Evolutionary conservation across 2,888 invertebrate species (phyloP).

Genomic region (Imbricaverruca yamaguchii): DNA sequence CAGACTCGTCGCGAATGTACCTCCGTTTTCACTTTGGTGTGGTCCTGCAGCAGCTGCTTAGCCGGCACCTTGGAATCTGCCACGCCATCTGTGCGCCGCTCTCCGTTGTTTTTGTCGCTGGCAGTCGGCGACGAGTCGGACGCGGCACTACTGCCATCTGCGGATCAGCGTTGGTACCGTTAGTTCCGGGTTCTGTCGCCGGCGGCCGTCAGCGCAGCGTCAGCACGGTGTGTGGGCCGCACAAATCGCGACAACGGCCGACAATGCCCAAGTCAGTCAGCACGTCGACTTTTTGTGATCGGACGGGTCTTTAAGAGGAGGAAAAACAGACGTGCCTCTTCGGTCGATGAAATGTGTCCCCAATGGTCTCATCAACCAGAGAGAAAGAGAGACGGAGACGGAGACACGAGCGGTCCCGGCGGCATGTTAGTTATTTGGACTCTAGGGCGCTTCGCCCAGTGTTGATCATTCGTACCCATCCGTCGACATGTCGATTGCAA

Average conservation of each 20-base stretch:
- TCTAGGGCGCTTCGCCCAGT: too few species aligned
- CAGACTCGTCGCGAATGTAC: not conserved
- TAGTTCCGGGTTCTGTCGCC: not conserved
- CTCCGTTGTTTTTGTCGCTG: not conserved
- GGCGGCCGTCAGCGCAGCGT: not conserved
- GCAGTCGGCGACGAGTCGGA: not conserved
- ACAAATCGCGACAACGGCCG: not conserved
- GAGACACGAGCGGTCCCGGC: too few species aligned
- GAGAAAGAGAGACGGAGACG: too few species aligned
- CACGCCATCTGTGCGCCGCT: not conserved
- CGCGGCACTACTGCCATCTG: constrained; percentile 7
- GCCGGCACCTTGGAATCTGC: not conserved
- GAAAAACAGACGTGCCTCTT: not conserved
- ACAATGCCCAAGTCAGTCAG: not conserved
- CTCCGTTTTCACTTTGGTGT: constrained; percentile 8
- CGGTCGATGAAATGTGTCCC: not conserved
- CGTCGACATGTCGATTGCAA: too few species aligned
- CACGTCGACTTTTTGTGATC: not conserved
- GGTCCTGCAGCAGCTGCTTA: not conserved
- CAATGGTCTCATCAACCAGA: too few species aligned
- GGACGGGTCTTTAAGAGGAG: not conserved
- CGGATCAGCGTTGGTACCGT: not conserved
- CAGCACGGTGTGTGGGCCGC: not conserved
- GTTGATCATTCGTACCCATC: too few species aligned
- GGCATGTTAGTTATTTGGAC: too few species aligned